Evolutionary conservation across 2,797 vertebrate genomes (phyloP).

Genomic region (Anolis apletophallus): DNA sequence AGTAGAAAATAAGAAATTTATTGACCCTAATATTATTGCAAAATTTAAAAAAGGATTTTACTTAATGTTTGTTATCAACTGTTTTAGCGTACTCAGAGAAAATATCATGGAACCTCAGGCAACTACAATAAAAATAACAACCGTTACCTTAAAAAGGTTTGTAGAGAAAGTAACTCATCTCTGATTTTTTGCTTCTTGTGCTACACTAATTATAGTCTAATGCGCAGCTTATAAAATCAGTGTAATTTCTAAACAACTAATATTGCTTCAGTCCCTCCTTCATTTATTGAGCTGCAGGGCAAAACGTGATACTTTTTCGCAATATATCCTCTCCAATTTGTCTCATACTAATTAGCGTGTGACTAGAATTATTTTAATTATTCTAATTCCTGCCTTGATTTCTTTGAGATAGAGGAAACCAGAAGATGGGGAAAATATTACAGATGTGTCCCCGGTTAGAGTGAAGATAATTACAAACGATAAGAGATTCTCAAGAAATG

Average conservation of each 20-base stretch:
- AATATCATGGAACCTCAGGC: slow-evolving; percentile 58
- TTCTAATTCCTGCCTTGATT: background rate
- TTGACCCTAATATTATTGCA: slow-evolving; percentile 11
- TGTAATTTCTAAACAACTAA: slow-evolving; percentile 35
- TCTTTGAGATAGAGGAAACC: background rate
- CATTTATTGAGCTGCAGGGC: slow-evolving; percentile 1
- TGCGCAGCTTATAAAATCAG: slow-evolving; percentile 52
- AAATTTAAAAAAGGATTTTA: slow-evolving; percentile 16
- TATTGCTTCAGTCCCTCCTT: slow-evolving; percentile 4
- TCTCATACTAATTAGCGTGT: background rate
- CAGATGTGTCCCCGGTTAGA: background rate
- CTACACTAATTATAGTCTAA: slow-evolving; percentile 48
- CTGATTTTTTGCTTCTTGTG: slow-evolving; percentile 51
- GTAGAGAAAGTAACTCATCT: slow-evolving; percentile 56
- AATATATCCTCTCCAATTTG: background rate
- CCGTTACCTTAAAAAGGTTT: slow-evolving; percentile 65
- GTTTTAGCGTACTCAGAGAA: slow-evolving; percentile 67
- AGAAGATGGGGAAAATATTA: background rate
- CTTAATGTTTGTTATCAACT: slow-evolving; percentile 64
- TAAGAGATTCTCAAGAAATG: background rate
- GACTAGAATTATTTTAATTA: background rate
- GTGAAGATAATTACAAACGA: background rate
- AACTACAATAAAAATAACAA: slow-evolving; percentile 70
- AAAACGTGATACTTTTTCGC: background rate
- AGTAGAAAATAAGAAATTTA: slow-evolving; percentile 10